Percentiles rank a stretch among this genome's conserved stretches.
phyloP scores from a whole-genome alignment of 2,113 vertebrate genomes.

The Bolborhynchus lineola region DNA sequence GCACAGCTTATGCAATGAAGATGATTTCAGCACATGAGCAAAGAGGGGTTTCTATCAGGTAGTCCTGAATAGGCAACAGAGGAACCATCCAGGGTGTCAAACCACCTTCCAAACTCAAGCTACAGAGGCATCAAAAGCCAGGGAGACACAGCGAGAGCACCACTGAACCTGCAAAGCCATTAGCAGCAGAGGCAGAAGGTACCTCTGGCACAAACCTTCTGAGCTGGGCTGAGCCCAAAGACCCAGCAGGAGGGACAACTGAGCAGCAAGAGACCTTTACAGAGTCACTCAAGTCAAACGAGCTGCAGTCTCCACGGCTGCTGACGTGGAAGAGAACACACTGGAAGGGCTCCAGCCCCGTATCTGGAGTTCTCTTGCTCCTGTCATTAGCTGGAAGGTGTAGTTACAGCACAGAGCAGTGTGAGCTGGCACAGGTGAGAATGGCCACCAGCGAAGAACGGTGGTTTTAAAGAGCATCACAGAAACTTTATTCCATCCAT shows the following conservation, averaged over 20 bases:
- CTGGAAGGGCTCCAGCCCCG: neutral
- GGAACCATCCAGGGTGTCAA: too few species aligned
- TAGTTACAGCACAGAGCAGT: neutral
- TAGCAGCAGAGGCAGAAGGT: too few species aligned
- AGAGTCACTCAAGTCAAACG: neutral
- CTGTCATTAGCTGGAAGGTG: neutral
- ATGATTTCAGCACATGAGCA: too few species aligned
- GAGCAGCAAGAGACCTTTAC: neutral
- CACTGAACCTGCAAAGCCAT: too few species aligned
- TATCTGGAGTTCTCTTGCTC: neutral
- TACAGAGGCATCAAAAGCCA: too few species aligned
- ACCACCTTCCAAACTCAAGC: too few species aligned
- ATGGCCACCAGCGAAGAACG: rapidly evolving
- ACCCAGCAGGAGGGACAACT: neutral
- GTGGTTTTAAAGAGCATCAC: neutral
- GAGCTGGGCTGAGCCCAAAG: too few species aligned
- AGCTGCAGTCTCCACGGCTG: neutral
- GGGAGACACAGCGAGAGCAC: too few species aligned
- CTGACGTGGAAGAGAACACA: neutral
- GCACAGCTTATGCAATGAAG: too few species aligned
- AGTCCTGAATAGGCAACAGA: too few species aligned
- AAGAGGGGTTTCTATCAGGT: too few species aligned
- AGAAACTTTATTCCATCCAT: neutral
- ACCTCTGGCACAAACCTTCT: too few species aligned
- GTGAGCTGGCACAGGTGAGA: neutral